Evolutionary conservation across 2,888 invertebrate genomes (phyloP), one percentile per base, ranked within the genome.

Genomic region (Tanytarsus gracilentus): DNA sequence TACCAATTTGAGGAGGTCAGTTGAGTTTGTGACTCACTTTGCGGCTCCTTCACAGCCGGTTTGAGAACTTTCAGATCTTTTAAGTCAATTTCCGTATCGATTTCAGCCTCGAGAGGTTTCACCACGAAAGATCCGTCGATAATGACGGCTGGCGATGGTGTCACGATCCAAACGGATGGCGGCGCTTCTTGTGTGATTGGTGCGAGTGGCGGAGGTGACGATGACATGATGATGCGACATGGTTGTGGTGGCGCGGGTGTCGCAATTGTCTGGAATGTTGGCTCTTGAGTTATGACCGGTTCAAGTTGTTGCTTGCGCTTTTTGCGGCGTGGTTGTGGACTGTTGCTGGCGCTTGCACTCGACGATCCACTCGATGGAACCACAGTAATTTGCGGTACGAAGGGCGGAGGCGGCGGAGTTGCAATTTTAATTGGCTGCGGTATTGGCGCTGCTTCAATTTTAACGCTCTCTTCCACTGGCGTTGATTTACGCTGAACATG

Each of bases 1-100:
- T 60, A 60, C 60, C 60, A 60, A 36, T 30, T 60, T 4, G 60
- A 50, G 7, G 60, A 30, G n/a, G 36, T 49, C 16, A 59, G 14
- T 9, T 9, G 25, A 6, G 49, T 50, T 9, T 36, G 8, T 18
- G 26, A 18, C 5, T 50, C 50, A 8, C 3, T 8, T 11, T 14
- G 27, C 9, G 33, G 9, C 26, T 49, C 50, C 9, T 50, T 50
- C 3, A 50, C 14, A 5, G 40, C 33, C 0, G 60, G 50, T n/a
- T 60, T 60, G n/a, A 60, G 23, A 4, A 60, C 49, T 33, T 60
- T 60, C 26, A 60, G 36, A 27, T 60, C 60, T 21, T 60, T 60
- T 11, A 60, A 36, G 33, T 60, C 60, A 16, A 60, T 58, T 30
- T 58, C 48, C 6, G 58, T n/a, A 16, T 58, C 58, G 1, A 40